Conservation (phyloP, 2,113 vertebrate species). For the Alectura lathami region DNA sequence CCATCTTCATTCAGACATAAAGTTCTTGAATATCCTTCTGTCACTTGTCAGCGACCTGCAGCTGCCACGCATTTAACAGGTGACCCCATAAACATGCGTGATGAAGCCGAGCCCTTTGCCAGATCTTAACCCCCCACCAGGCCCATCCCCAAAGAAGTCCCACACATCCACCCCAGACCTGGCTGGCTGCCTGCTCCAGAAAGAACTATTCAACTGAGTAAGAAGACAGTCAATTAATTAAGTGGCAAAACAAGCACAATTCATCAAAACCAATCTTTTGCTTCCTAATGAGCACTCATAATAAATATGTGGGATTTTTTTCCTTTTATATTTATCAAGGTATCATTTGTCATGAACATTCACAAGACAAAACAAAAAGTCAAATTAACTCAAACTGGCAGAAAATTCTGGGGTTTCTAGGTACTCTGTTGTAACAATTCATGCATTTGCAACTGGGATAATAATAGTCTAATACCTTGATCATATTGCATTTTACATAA, state of each 20-base stretch:
- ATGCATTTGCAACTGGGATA: constrained; percentile 27
- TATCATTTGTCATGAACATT: constrained; percentile 59
- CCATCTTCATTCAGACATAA: background rate
- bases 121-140: background rate
- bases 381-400: constrained; percentile 31
- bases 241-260: constrained; percentile 52
- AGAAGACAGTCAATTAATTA: constrained; percentile 58
- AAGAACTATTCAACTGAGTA: background rate
- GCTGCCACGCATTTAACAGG: background rate
- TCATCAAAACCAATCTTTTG: constrained; percentile 58
- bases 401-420: background rate
- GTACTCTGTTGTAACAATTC: constrained; percentile 23
- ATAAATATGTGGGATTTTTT: constrained; percentile 18
- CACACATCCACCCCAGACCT: background rate
- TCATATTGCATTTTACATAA: constrained; percentile 49
- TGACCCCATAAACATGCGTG: background rate
- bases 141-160: background rate
- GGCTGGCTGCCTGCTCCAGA: background rate
- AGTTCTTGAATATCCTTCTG: background rate
- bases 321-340: constrained; percentile 61
- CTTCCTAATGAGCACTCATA: constrained; percentile 64
- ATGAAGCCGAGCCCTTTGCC: background rate
- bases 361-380: constrained; percentile 31
- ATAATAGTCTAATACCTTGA: constrained; percentile 52
- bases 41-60: background rate